A percentile compares a stretch with the other conserved stretches of the same genome.
phyloP scores from a whole-genome alignment of 2,888 invertebrate species.

The Corythucha ciliata region DNA sequence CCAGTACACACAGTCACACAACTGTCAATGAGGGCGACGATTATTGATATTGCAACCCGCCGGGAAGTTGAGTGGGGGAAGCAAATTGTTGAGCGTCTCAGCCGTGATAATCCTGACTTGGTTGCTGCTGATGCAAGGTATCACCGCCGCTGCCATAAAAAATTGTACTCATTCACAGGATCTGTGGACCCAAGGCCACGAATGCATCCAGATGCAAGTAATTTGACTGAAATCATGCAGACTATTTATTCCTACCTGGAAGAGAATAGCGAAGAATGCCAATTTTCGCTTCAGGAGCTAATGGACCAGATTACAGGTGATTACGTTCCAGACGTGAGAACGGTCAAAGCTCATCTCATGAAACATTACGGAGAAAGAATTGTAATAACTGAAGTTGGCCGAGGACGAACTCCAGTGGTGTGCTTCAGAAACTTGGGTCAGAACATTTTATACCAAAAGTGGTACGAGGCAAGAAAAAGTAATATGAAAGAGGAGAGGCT shows the following conservation, averaged over 20 bases:
- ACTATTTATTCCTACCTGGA: not conserved
- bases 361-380: constrained; percentile 8
- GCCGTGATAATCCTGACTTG: not conserved
- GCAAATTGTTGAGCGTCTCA: not conserved
- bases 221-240: constrained; percentile 2
- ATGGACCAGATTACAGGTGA: constrained; percentile 11
- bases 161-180: constrained; percentile 1
- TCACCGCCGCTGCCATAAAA: constrained; percentile 5
- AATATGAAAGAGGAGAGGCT: not conserved
- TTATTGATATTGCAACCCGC: not conserved
- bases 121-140: constrained; percentile 1
- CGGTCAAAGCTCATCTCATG: constrained; percentile 5
- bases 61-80: constrained; percentile 3
- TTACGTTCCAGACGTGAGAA: constrained; percentile 5
- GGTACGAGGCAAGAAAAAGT: constrained; percentile 1
- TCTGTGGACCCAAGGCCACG: constrained; percentile 2
- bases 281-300: constrained; percentile 1
- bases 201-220: not conserved
- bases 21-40: not conserved
- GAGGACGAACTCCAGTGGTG: not conserved
- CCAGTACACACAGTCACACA: not conserved
- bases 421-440: constrained; percentile 3
- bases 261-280: not conserved
- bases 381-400: not conserved
- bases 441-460: not conserved